Base-by-base conservation (phyloP, 53 echinoderm and acorn worm species). In the Astropecten irregularis region DNA sequence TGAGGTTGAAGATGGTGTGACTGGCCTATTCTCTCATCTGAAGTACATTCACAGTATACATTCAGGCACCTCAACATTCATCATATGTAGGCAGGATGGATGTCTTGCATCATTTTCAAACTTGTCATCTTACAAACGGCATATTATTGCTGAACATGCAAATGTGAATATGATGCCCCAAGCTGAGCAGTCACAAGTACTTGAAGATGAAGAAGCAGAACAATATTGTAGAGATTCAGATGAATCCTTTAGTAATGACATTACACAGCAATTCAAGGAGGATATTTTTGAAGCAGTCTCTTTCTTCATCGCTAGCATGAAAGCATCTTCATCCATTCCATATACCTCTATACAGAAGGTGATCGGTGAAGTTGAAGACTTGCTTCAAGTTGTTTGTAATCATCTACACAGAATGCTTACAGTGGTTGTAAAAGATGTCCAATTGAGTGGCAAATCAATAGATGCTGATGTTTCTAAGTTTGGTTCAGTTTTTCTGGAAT, bases 271-370 rank as follows among this genome's bases (percentile, higher is more conserved):
- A 22, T 21, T 54, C 36, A 69, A 29, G 30, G 38, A 76, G 22
- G 76, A 76, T 26, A 40, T 69, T 27, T 19, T 44, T 25, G 40
- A 54, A 57, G 55, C 40, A n/a, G 10, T 79, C 14, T 38, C 46
- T 22, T 22, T 42, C 35, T 42, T 37, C 27, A 79, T 42, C 16
- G 61, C 60, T 13, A 59, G 61, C 28, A 38, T 79, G 3, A 59
- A 62, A 62, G 26, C 39, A 38, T 74, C 60, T 44, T 26, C 25
- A 23, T 29, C 26, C 26, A 40, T 79, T 19, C 79, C 79, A 32
- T 62, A 59, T 31, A 26, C 59, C 36, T 79, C 28, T 39, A 61
- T 40, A 23, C 40, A 79, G 26, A 57, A 44, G 55, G 79, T 79
- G 7, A 40, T 79, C 9, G 2, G 7, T 31, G 74, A 74, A 33